phyloP scores from a whole-genome alignment of 2,113 vertebrate genomes.

The Coreoperca whiteheadi region DNA sequence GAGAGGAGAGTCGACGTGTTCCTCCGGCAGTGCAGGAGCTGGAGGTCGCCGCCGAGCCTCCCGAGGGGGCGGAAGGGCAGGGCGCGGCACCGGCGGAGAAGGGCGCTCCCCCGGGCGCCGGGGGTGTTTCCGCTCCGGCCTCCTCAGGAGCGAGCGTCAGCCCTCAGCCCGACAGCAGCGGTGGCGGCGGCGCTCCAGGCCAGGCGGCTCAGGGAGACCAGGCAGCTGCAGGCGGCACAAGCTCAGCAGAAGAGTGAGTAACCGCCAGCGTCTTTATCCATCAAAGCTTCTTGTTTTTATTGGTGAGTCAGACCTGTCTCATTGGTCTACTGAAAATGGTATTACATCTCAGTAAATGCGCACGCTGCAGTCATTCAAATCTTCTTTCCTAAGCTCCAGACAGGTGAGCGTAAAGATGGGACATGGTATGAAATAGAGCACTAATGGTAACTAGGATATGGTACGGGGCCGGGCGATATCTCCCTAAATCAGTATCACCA shows the following conservation, averaged over 20 bases:
- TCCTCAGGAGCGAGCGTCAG: not conserved
- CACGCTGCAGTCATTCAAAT: not conserved
- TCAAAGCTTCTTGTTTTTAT: not conserved
- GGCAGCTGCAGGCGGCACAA: slow-evolving; percentile 30
- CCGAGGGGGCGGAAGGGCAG: slow-evolving; percentile 4
- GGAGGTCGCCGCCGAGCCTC: slow-evolving; percentile 52
- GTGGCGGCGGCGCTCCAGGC: not conserved
- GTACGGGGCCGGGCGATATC: too few species aligned
- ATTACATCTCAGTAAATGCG: not conserved
- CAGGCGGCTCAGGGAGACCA: slow-evolving; percentile 5
- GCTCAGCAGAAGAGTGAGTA: slow-evolving; percentile 50
- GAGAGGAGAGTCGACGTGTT: slow-evolving; percentile 25
- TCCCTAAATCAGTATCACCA: too few species aligned
- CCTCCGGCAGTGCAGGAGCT: slow-evolving; percentile 68
- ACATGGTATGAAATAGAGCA: not conserved
- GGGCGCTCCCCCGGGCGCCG: not conserved
- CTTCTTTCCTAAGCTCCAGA: not conserved
- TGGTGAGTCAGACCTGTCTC: not conserved
- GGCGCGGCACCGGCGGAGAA: not conserved
- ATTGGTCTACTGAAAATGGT: too few species aligned
- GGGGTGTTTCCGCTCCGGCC: slow-evolving; percentile 39
- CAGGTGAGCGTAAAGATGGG: not conserved
- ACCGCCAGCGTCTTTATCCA: not conserved
- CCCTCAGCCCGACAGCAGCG: not conserved
- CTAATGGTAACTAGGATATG: not conserved